A percentile compares a stretch with the other conserved stretches of the same genome.
Conservation (phyloP, 2,797 vertebrate species). For the Alfaro cultratus region DNA sequence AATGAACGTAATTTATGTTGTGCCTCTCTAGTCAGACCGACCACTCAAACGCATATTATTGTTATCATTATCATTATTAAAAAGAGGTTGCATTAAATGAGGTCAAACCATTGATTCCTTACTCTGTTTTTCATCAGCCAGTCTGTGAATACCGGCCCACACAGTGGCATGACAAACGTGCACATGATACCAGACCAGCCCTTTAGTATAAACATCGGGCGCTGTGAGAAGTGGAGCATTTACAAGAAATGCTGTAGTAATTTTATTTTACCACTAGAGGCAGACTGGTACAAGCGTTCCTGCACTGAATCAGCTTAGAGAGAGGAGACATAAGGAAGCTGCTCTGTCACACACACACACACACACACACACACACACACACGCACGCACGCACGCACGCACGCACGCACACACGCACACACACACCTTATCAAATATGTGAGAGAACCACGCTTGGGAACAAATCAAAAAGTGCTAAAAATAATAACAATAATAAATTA, state of each 20-base stretch:
- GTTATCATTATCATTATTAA: background rate
- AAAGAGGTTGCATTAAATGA: background rate
- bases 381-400: no score
- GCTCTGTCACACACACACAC: background rate
- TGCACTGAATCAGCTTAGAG: background rate
- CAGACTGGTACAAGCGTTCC: background rate
- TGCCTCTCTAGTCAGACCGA: background rate
- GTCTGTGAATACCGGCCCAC: background rate
- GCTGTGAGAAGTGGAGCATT: conserved; percentile 50
- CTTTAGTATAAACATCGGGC: conserved; percentile 48
- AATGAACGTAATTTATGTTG: background rate
- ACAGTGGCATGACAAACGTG: conserved; percentile 12
- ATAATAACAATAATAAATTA: background rate
- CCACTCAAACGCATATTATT: background rate
- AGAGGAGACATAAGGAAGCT: background rate
- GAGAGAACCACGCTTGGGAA: background rate
- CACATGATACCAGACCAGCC: conserved; percentile 27
- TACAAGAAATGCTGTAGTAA: conserved; percentile 68
- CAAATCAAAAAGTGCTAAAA: background rate
- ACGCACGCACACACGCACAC: no score
- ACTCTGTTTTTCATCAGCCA: no score
- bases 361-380: no score
- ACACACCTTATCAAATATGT: background rate
- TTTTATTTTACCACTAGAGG: conserved; percentile 23
- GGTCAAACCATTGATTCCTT: background rate